Evolutionary conservation across 2,888 invertebrate species (phyloP).

Genomic region (Amblyjoppa fuscipennis): DNA sequence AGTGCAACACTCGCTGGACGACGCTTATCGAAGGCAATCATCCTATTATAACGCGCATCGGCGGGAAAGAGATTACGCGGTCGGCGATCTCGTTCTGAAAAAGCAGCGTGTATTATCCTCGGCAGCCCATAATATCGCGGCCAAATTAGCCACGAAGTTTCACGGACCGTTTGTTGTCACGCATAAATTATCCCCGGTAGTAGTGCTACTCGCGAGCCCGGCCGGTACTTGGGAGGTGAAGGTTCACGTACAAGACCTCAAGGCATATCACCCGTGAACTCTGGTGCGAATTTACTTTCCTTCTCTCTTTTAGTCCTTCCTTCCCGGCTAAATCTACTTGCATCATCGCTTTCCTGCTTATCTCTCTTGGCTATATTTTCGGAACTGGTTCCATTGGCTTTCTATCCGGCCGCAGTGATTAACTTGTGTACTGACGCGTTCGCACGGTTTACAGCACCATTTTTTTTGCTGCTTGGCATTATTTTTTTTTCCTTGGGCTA

Average conservation of each 20-base stretch:
- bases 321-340: too few species aligned
- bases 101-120: background rate
- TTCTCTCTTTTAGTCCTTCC: too few species aligned
- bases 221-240: background rate
- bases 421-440: too few species aligned
- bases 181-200: background rate
- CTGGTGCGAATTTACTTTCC: background rate
- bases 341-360: too few species aligned
- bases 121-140: background rate
- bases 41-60: background rate
- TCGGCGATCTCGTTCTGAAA: constrained; percentile 10
- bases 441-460: too few species aligned
- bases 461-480: too few species aligned
- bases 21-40: constrained; percentile 2
- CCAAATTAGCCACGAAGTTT: constrained; percentile 14
- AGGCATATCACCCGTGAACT: background rate
- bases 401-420: too few species aligned
- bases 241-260: constrained; percentile 21
- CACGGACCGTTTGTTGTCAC: background rate
- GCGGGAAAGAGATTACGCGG: background rate
- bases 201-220: background rate
- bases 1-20: background rate
- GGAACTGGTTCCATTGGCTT: too few species aligned
- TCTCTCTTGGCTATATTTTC: too few species aligned
- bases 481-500: too few species aligned